Evolutionary conservation across 2,113 vertebrate genomes (phyloP).

Genomic region (Phaethon lepturus): DNA sequence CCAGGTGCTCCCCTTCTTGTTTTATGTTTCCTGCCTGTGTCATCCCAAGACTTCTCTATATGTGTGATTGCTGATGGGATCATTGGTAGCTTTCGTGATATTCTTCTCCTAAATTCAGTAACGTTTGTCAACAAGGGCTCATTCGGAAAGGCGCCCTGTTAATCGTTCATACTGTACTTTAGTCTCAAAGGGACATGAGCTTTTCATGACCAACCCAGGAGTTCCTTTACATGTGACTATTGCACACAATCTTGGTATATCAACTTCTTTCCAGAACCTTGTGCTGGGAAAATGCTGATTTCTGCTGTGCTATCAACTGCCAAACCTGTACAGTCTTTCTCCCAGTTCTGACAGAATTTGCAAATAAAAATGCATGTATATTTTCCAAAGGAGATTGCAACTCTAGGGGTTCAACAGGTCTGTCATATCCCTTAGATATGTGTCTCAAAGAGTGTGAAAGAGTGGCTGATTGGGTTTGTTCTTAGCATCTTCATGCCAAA

Average conservation of each 20-base stretch:
- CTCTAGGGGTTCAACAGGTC: background rate
- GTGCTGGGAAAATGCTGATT: background rate
- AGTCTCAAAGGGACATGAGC: background rate
- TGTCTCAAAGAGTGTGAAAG: background rate
- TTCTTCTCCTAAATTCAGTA: background rate
- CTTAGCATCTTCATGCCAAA: background rate
- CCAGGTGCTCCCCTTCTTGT: background rate
- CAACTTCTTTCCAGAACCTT: background rate
- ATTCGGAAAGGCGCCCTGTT: background rate
- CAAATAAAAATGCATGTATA: background rate
- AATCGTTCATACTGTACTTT: background rate
- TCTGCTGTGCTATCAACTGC: background rate
- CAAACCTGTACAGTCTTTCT: background rate
- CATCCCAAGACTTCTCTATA: background rate
- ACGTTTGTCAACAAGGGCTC: background rate
- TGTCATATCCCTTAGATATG: background rate
- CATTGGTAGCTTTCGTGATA: background rate
- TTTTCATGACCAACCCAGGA: background rate
- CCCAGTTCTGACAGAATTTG: background rate
- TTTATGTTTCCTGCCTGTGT: background rate
- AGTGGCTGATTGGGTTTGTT: background rate
- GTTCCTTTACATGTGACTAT: background rate
- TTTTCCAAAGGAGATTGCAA: background rate
- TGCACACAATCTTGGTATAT: background rate
- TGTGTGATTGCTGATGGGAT: background rate